phyloP scores from a whole-genome alignment of 2,797 vertebrate species.

The Melanotaenia pygmaea region DNA sequence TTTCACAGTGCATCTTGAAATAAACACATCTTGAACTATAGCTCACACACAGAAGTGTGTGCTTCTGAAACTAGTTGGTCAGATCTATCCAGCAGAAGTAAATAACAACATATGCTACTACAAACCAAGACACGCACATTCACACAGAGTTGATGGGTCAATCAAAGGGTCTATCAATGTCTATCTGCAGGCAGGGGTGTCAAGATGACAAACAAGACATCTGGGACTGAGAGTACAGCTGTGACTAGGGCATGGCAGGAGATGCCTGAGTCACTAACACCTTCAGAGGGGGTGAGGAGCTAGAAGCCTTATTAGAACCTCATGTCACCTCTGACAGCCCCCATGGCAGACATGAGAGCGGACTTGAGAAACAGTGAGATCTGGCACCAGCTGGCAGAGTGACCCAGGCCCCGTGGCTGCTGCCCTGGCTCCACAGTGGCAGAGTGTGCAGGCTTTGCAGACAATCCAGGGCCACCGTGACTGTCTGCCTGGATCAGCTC shows the following conservation, averaged over 20 bases:
- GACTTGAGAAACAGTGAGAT: conserved; percentile 69
- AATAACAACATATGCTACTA: conserved; percentile 49
- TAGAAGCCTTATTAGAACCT: conserved; percentile 73
- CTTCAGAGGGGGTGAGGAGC: conserved; percentile 69
- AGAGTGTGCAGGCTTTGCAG: conserved; percentile 71
- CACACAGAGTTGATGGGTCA: conserved; percentile 71
- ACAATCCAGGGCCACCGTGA: conserved; percentile 71
- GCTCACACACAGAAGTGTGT: neutral
- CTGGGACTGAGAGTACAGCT: conserved; percentile 73
- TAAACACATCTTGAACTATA: conserved; percentile 14
- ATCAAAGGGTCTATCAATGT: conserved; percentile 81
- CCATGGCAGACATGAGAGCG: conserved; percentile 68
- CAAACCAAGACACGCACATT: conserved; percentile 43
- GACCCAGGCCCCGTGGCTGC: conserved; percentile 79
- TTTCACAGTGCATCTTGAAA: neutral
- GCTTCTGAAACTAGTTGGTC: conserved; percentile 16
- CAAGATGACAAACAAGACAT: conserved; percentile 81
- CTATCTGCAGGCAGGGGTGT: conserved; percentile 71
- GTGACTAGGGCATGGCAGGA: conserved; percentile 69
- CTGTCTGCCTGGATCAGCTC: conserved; percentile 82
- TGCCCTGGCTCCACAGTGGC: conserved; percentile 69
- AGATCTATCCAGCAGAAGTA: conserved; percentile 16
- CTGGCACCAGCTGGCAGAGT: conserved; percentile 83
- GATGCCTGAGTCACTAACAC: conserved; percentile 74
- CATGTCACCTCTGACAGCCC: conserved; percentile 75